A percentile compares a stretch with the other conserved stretches of the same genome.
Evolutionary conservation across 2,888 invertebrate species (phyloP).

Genomic region (Spodoptera exigua): DNA sequence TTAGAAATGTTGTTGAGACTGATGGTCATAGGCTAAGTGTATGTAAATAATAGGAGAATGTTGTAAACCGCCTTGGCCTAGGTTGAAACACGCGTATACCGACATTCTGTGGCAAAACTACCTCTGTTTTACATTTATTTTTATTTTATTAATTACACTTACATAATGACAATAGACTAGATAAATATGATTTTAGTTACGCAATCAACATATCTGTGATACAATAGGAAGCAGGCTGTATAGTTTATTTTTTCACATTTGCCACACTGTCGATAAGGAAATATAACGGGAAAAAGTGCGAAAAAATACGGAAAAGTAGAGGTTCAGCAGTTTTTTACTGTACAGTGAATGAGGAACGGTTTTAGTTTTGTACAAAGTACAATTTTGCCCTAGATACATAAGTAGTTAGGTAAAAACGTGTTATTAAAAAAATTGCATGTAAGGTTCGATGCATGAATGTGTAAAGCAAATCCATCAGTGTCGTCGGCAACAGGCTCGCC

Average conservation of each 20-base stretch:
- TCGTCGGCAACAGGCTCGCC: conserved; percentile 79
- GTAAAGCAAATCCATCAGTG: conserved; percentile 76
- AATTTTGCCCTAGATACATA: conserved; percentile 87
- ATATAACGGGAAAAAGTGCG: conserved; percentile 65
- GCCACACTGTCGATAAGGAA: conserved; percentile 79
- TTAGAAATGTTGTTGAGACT: conserved; percentile 86
- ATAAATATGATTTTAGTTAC: conserved; percentile 77
- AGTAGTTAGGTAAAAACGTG: conserved; percentile 88
- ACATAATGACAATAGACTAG: conserved; percentile 72
- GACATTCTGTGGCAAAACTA: conserved; percentile 84
- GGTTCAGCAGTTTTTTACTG: conserved; percentile 78
- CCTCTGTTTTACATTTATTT: conserved; percentile 66
- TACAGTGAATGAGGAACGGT: conserved; percentile 79
- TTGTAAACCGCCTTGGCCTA: conserved; percentile 87
- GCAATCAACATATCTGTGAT: conserved; percentile 86
- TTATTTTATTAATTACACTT: conserved; percentile 61
- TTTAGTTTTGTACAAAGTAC: conserved; percentile 89
- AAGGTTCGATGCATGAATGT: conserved; percentile 82
- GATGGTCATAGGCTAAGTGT: conserved; percentile 88
- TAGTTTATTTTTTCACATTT: conserved; percentile 72
- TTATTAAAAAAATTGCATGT: conserved; percentile 81
- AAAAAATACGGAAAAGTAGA: conserved; percentile 69
- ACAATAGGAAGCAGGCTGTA: conserved; percentile 83
- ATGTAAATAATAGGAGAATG: conserved; percentile 89
- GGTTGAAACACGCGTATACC: conserved; percentile 81